Evolutionary conservation across 2,113 vertebrate genomes (phyloP).

Genomic region (Hepsetus odoe): DNA sequence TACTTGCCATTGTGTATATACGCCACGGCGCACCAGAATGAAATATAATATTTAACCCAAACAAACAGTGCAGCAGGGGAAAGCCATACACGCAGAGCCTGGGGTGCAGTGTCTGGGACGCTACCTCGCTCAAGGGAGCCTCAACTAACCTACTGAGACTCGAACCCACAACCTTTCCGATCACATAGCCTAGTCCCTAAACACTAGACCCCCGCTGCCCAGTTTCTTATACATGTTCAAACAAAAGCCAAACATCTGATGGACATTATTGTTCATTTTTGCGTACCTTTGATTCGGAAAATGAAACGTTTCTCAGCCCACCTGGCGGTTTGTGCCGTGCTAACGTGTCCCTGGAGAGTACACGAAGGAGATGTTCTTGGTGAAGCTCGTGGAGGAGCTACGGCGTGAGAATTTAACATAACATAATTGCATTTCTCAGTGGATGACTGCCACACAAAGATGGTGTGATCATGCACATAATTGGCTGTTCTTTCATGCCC

Average conservation of each 20-base stretch:
- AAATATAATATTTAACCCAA: too few relatives aligned
- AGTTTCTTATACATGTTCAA: constrained; percentile 1
- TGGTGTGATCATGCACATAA: constrained; percentile 78
- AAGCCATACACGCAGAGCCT: too few relatives aligned
- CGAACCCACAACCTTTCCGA: too few relatives aligned
- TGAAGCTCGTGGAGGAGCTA: constrained; percentile 2
- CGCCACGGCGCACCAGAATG: too few relatives aligned
- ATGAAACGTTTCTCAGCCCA: not conserved
- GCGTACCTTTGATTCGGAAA: too few relatives aligned
- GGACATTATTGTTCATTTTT: not conserved
- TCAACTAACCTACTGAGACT: too few relatives aligned
- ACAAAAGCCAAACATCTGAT: constrained; percentile 15
- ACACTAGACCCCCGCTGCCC: not conserved
- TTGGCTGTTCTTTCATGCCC: constrained; percentile 66
- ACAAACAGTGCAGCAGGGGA: too few relatives aligned
- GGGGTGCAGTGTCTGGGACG: too few relatives aligned
- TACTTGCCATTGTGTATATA: too few relatives aligned
- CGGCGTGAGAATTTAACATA: constrained; percentile 63
- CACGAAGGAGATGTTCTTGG: constrained; percentile 24
- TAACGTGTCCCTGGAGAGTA: constrained; percentile 15
- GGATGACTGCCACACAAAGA: constrained; percentile 73
- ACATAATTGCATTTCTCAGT: constrained; percentile 74
- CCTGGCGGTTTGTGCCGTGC: not conserved
- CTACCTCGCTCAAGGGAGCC: too few relatives aligned
- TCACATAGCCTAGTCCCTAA: too few relatives aligned